Base-by-base conservation (phyloP, 2,888 invertebrate genomes). In the Drosophila birchii region DNA sequence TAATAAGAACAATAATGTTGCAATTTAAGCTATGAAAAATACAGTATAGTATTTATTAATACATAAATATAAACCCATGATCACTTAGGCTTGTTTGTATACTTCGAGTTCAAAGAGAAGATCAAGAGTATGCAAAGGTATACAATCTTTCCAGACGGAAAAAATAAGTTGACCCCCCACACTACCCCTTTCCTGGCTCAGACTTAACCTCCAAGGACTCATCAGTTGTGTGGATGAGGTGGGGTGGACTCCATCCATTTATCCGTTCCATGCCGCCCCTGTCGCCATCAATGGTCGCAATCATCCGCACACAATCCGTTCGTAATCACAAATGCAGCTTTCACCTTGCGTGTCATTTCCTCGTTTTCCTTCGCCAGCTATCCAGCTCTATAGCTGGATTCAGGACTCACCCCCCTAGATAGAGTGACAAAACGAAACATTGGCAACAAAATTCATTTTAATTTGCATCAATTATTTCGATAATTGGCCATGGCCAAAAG, bases 251-350 rank as follows among this genome's bases (percentile, higher is more conserved):
- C 23, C 44, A 44, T 26, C 45, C 45, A 23, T 23, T 5, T 9
- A 16, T 12, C 23, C 36, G 38, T 34, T 53, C 53, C 45, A 16
- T 45, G 23, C 26, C 45, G 20, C 55, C 36, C 45, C 23, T 26
- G 45, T 26, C 16, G 36, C 59, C 62, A 73, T 88, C 83, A 84
- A 84, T 84, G 75, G 84, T 43, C 66, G 83, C 88, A 84, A 84
- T 84, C 84, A 84, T 76, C 80, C 68, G 39, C 80, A 81, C 69
- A 75, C 71, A 80, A 82, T 76, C 62, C 76, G 47, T 55, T 68
- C 75, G 71, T 75, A 82, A 73, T 76, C 78, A 78, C 70, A 78
- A 74, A 56, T 51, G 38, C 43, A 47, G 38, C 47, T 32, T 38
- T 43, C n/a, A 44, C 45, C 73, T 41, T 72, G 73, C 45, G 60